phyloP scores from a whole-genome alignment of 1,140 invertebrate genomes.

The Choristoneura fumiferana region DNA sequence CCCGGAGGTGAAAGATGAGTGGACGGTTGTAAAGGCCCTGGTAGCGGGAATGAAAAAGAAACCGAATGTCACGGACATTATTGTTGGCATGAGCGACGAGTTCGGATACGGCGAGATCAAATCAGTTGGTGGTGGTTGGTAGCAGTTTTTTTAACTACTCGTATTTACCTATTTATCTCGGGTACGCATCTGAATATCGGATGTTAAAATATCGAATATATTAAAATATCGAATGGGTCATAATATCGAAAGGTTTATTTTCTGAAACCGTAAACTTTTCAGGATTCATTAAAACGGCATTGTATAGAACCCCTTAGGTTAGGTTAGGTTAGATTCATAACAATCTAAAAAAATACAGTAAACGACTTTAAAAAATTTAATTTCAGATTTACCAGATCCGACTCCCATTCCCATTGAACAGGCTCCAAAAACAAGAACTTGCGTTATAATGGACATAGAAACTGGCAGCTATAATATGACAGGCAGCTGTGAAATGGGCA shows the following conservation, averaged over 20 bases:
- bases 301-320: too few species aligned
- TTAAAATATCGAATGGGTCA: too few species aligned
- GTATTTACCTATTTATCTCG: not conserved
- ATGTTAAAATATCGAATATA: too few species aligned
- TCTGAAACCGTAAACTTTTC: too few species aligned
- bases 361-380: not conserved
- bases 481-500: slow-evolving; percentile 14
- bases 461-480: slow-evolving; percentile 20
- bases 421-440: not conserved
- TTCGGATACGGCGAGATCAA: slow-evolving; percentile 31
- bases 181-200: too few species aligned
- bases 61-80: slow-evolving; percentile 27
- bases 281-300: too few species aligned
- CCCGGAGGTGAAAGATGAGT: slow-evolving; percentile 25
- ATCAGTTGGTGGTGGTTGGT: slow-evolving; percentile 36
- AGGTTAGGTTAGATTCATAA: too few species aligned
- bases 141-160: not conserved
- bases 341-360: too few species aligned
- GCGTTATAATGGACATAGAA: slow-evolving; percentile 26
- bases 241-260: too few species aligned
- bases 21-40: slow-evolving; percentile 28
- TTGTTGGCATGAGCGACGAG: slow-evolving; percentile 32
- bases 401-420: slow-evolving; percentile 23
- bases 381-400: slow-evolving; percentile 30
- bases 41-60: not conserved